Evolutionary conservation across 2,797 vertebrate genomes (phyloP), one percentile per base, ranked within the genome.

Genomic region (Myiotriccus ornatus): DNA sequence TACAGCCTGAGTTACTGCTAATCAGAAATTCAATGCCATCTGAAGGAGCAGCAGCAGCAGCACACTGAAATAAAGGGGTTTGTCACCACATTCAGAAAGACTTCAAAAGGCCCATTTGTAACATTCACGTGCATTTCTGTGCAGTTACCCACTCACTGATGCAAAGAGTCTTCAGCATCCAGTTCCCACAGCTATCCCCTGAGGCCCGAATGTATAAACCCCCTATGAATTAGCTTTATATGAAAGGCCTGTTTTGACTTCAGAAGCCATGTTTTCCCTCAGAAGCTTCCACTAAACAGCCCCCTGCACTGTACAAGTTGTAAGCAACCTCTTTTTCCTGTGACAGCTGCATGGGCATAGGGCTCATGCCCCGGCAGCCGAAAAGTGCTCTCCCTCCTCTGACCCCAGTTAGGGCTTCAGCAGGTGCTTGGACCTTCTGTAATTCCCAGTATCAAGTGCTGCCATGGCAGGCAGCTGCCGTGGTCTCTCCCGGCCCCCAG

Each of bases 1-100:
- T 74, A 67, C 63, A 80, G 71, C 78, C 59, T 55, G 52, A 82
- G 37, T 43, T 88, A 62, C 81, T 35, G 41, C 71, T 84, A 65
- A 84, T 67, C 81, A 87, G 74, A 90, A 87, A 88, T 55, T 81
- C 81, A 79, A 21, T 13, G 47, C 87, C 74, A 82, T 57, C 86
- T 67, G 67, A 82, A 94, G 78, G 53, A 90, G 69, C 30, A 5
- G 60, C 73, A 65, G 39, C 62, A 81, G 57, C 71, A 76, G 87
- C 64, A 52, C 37, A 7, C 63, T 46, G 52, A 82, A 85, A 84
- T 86, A 82, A 92, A 89, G 25, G 37, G 12, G 37, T 27, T 27
- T 70, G 60, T 87, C 91, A 84, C 59, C 68, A 25, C 35, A 85
- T 56, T 57, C 91, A 92, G 43, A 19, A 46, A 79, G 59, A 69